Conservation (phyloP, 2,113 vertebrate species). For the Caretta caretta region DNA sequence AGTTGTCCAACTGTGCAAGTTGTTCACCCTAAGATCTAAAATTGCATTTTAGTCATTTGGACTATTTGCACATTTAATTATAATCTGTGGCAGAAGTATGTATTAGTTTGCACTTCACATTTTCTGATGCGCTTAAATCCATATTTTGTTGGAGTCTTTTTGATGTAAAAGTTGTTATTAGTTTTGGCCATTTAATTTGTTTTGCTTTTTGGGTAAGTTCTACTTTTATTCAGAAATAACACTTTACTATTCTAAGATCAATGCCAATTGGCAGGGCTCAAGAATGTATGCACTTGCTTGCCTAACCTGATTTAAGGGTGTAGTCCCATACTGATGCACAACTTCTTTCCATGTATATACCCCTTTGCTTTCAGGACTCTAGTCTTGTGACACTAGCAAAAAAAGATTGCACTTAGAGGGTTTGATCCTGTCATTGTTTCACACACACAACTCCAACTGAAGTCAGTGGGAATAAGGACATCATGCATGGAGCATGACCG, state of each 20-base stretch:
- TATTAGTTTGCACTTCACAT: conserved; percentile 42
- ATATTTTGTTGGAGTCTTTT: conserved; percentile 47
- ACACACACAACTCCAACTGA: not conserved
- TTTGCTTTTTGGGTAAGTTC: conserved; percentile 74
- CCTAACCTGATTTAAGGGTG: not conserved
- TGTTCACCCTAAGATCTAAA: conserved; percentile 40
- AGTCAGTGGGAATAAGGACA: not conserved
- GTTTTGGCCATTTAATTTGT: conserved; percentile 73
- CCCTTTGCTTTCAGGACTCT: not conserved
- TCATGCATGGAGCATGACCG: not conserved
- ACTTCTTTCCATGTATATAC: conserved; percentile 10
- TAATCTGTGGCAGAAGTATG: not conserved
- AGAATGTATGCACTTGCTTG: not conserved
- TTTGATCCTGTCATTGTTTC: not conserved
- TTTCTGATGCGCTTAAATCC: conserved; percentile 35
- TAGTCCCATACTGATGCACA: not conserved
- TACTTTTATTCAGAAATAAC: conserved; percentile 62
- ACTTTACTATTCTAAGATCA: conserved; percentile 59
- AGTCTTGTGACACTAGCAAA: not conserved
- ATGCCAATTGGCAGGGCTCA: conserved; percentile 64
- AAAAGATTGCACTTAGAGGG: not conserved
- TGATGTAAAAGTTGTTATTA: conserved; percentile 53
- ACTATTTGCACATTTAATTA: conserved; percentile 27
- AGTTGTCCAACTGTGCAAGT: conserved; percentile 41
- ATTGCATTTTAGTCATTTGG: not conserved